Evolutionary conservation across 2,797 vertebrate genomes (phyloP), one percentile per base, ranked within the genome.

Genomic region (Sciaenops ocellatus): DNA sequence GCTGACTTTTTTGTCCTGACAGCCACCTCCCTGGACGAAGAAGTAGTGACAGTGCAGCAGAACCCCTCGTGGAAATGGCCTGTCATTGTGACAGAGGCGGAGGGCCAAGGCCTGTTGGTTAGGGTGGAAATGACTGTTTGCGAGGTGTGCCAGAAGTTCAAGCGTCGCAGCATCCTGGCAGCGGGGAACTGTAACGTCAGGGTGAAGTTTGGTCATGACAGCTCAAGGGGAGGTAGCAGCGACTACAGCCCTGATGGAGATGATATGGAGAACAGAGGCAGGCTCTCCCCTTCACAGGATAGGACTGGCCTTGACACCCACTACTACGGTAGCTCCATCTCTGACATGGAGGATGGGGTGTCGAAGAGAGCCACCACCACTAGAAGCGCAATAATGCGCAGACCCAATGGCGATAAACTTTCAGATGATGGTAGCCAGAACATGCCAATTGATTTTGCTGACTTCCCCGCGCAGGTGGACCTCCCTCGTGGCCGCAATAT

Each of bases 121-220:
- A 95, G 96, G 34, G 97, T 98, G 68, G 97, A 99, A 85, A 95
- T 99, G 97, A 96, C 94, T 22, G 96, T 98, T n/a, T 95, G 96
- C 0, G 98, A 98, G 85, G 72, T 93, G 69, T 99, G 98, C 89
- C 98, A 98, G 57, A 99, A 98, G 79, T 97, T 96, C 86, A 99
- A 98, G 81, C 96, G 98, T 12, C 97, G 96, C 28, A 98, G 97
- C 7, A 34, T 98, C 55, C 92, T 99, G 84, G 98, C 96, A 0
- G 95, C 96, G 0, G 98, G 97, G 3, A 91, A 93, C 17, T 97
- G 96, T 66, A 95, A 90, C 18, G 83, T 98, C 72, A 93, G 87
- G 65, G 97, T 99, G 20, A 97, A 96, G 86, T 99, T 98, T 0
- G 97, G 97, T 13, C 96, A 90, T 0, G 95, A 97, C 24, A 91